These are phyloP conservation scores for Polydrusus tereticollis DNA, from an alignment of 2,888 invertebrate species.

Conservation along the genomic window DNA sequence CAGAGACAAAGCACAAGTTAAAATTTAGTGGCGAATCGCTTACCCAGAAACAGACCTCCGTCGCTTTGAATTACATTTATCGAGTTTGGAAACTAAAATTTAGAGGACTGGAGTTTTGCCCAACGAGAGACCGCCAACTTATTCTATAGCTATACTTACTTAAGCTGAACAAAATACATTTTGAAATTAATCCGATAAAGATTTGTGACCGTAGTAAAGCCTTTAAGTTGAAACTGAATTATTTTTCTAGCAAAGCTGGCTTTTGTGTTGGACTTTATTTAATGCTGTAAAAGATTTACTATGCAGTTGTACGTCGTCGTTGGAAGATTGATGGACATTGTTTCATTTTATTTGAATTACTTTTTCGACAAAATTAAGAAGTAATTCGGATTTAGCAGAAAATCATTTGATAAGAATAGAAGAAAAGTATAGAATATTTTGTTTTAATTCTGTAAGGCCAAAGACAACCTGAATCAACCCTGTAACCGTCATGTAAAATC, in stretches of 20 bases:
- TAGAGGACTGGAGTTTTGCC: slow-evolving; percentile 18
- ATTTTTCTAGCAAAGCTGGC: slow-evolving; percentile 42
- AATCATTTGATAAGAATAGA: too few relatives aligned
- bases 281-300: slow-evolving; percentile 41
- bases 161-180: slow-evolving; percentile 13
- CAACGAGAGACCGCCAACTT: slow-evolving; percentile 12
- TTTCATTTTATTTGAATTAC: background rate
- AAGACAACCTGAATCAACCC: too few relatives aligned
- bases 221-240: background rate
- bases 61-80: slow-evolving; percentile 18
- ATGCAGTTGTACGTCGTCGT: slow-evolving; percentile 5
- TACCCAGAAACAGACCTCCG: slow-evolving; percentile 10
- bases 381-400: too few relatives aligned
- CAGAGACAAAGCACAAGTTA: slow-evolving; percentile 7
- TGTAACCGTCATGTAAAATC: too few relatives aligned
- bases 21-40: slow-evolving; percentile 8
- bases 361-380: background rate
- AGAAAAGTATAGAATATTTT: too few relatives aligned
- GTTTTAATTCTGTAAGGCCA: too few relatives aligned
- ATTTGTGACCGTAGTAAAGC: slow-evolving; percentile 13
- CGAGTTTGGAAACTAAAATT: slow-evolving; percentile 21
- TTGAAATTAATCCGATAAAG: slow-evolving; percentile 21
- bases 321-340: background rate
- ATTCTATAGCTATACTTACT: background rate
- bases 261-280: slow-evolving; percentile 44